A percentile compares a stretch with the other conserved stretches of the same genome.
These are phyloP conservation scores for Molossus alvarezi DNA, from an alignment of 2,797 vertebrate species.

Conservation along the genomic window DNA sequence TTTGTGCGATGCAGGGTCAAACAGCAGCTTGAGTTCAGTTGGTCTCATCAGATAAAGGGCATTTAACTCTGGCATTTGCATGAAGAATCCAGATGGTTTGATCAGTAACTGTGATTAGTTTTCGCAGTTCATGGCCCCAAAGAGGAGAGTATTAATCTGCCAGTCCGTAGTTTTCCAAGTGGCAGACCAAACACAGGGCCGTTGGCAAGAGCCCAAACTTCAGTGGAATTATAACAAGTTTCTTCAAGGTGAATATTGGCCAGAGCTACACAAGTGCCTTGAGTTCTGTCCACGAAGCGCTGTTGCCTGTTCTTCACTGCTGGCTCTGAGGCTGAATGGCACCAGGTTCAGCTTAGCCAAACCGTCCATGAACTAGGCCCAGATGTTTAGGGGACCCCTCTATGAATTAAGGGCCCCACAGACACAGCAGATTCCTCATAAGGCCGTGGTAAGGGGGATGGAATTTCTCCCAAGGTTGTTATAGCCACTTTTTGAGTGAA, in stretches of 20 bases:
- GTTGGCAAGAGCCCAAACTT: neutral
- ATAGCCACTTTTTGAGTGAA: neutral
- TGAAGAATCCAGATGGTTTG: conserved; percentile 68
- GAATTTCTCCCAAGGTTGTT: neutral
- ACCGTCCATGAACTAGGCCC: neutral
- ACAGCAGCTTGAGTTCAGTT: conserved; percentile 19
- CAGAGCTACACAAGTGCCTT: neutral
- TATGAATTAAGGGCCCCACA: neutral
- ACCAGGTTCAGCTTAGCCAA: neutral
- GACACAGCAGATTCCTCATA: neutral
- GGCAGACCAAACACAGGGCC: neutral
- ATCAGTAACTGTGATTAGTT: conserved; percentile 67
- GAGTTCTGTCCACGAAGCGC: neutral
- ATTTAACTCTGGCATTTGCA: conserved; percentile 54
- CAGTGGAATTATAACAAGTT: neutral
- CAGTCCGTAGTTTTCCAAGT: conserved; percentile 64
- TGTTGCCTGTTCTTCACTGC: neutral
- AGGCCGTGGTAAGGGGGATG: neutral
- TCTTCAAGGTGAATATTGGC: neutral
- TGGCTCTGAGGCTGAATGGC: neutral
- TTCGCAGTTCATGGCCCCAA: conserved; percentile 22
- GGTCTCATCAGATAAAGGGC: conserved; percentile 58
- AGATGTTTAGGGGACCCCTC: neutral
- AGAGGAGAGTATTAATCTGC: conserved; percentile 31
- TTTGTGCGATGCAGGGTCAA: neutral